Base-by-base conservation (phyloP, 1,140 invertebrate genomes). In the Chrysomallon squamiferum region DNA sequence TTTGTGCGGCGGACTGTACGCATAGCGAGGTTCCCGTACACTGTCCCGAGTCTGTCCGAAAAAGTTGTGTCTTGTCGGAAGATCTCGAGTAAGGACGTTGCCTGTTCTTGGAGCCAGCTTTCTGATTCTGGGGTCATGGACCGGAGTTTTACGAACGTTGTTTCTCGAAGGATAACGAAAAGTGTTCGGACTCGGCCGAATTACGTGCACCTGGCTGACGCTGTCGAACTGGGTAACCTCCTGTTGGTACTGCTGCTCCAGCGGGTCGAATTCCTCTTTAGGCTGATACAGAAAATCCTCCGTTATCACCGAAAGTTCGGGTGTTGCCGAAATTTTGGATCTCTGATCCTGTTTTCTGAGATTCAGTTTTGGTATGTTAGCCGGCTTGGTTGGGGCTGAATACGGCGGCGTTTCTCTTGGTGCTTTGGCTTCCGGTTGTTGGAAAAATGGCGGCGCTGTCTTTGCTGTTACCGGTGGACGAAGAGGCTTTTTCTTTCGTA, bases 381-480 rank as follows among this genome's bases (percentile, higher is more conserved):
- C n/a, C 20, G 33, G 49, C 1, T 27, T 57, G n/a, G 74, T 69
- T 18, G 72, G 69, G 5, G 66, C 65, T 49, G 52, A 69, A 22
- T 67, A 67, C 9, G 56, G 50, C 33, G 57, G 60, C n/a, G 59
- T 54, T 15, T 50, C 47, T 49, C 32, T 29, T 38, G 45, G 41
- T 25, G 6, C 35, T 49, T 52, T 64, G 54, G 45, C 11, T 20
- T 30, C 30, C 9, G 25, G 22, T 45, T 60, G 56, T 63, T 29
- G 30, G 67, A 69, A 20, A 62, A 64, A 47, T 29, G 56, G 38
- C 20, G 60, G 54, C 45, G 45, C 49, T 13, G 59, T 52, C 49
- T 60, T 41, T 15, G 18, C 43, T 9, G 54, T n/a, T 25, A 38
- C 22, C 54, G 62, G 49, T 50, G 43, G 30, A 43, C 45, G 52